These are phyloP conservation scores for Galerucella nymphaeae DNA, from an alignment of 2,888 invertebrate species.

Conservation along the genomic window DNA sequence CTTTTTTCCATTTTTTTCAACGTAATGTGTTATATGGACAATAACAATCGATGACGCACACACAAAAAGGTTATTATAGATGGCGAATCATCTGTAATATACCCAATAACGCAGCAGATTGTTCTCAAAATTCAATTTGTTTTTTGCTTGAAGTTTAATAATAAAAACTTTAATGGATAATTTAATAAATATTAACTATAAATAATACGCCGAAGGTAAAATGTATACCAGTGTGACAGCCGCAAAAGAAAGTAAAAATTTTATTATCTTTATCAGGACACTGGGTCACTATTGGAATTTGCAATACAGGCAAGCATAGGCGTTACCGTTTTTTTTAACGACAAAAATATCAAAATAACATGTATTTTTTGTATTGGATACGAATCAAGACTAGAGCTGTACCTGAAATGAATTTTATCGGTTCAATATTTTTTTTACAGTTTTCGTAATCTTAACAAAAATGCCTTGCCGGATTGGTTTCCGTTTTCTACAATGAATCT, in stretches of 20 bases:
- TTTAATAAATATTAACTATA: not conserved
- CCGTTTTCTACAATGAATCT: no score
- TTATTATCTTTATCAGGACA: not conserved
- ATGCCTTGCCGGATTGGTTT: no score
- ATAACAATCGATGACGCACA: no score
- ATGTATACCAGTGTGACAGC: not conserved
- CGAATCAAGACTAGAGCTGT: no score
- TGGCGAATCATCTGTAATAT: no score
- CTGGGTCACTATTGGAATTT: not conserved
- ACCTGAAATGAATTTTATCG: no score
- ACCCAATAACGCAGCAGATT: not conserved
- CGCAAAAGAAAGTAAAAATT: not conserved
- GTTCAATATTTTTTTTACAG: no score
- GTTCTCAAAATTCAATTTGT: not conserved
- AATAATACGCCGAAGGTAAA: not conserved
- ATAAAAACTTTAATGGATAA: not conserved
- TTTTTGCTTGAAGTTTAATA: not conserved
- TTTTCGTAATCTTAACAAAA: no score
- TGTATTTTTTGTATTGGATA: no score
- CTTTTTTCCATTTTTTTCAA: no score
- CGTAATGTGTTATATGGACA: no score
- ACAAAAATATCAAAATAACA: not conserved
- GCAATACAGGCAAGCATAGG: not conserved
- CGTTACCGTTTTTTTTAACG: not conserved
- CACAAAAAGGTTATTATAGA: no score